Percentiles rank a stretch among this genome's conserved stretches.
phyloP scores from a whole-genome alignment of 2,113 vertebrate genomes.

The Casuarius casuarius region DNA sequence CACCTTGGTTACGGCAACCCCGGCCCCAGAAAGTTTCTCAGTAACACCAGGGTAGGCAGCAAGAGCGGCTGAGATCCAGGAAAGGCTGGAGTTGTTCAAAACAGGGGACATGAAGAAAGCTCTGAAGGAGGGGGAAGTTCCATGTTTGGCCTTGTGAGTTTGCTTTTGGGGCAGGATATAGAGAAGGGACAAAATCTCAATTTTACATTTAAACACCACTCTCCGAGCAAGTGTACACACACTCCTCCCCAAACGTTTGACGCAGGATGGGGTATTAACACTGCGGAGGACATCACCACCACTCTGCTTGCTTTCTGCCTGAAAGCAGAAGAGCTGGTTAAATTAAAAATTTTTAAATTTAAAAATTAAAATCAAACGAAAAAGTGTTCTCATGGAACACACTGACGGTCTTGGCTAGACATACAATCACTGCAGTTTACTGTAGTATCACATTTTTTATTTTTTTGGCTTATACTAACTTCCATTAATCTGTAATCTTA shows the following conservation, averaged over 20 bases:
- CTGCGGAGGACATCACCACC: not conserved
- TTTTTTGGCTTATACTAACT: not conserved
- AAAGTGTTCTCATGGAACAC: not conserved
- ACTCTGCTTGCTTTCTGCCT: not conserved
- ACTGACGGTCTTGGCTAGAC: not conserved
- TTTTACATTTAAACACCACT: not conserved
- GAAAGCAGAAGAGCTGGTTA: not conserved
- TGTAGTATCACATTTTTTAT: not conserved
- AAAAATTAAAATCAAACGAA: not conserved
- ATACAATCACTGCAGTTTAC: not conserved
- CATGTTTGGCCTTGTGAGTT: not conserved
- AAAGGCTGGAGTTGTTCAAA: not conserved
- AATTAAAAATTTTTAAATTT: too few species aligned
- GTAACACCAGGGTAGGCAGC: not conserved
- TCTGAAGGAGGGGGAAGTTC: not conserved
- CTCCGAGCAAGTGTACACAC: not conserved
- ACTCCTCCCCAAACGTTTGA: accelerated
- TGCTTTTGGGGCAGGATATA: not conserved
- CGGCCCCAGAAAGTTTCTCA: not conserved
- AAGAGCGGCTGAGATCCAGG: not conserved
- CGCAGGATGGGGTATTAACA: not conserved
- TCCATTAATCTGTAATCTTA: conserved; percentile 11
- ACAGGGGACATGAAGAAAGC: not conserved
- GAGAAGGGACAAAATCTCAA: not conserved
- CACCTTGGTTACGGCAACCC: not conserved